Conservation (phyloP, 2,888 invertebrate species). For the Baccha elongata region DNA sequence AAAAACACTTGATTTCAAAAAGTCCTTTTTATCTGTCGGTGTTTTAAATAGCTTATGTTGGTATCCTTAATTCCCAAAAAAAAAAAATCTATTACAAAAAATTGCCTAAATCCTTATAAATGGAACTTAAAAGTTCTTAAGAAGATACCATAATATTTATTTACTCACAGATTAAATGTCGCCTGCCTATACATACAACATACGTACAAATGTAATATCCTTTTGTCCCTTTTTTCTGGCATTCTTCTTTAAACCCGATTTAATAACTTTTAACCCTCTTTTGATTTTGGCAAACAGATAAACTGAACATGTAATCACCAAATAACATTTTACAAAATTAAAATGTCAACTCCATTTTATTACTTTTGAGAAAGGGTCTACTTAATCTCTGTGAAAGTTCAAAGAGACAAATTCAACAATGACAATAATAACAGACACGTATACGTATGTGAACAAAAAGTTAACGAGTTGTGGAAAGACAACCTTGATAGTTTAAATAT, state of each 20-base stretch:
- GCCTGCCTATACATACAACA: too few species aligned
- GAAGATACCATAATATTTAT: too few species aligned
- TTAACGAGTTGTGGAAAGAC: background rate
- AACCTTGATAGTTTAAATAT: background rate
- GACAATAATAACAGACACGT: background rate
- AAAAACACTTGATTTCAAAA: too few species aligned
- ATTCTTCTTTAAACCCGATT: background rate
- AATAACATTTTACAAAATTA: slow-evolving; percentile 45
- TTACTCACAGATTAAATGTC: too few species aligned
- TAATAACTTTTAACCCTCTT: slow-evolving; percentile 54
- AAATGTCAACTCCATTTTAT: slow-evolving; percentile 60
- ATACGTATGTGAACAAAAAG: too few species aligned
- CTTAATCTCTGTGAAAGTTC: background rate
- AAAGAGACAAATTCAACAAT: background rate
- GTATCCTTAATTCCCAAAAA: too few species aligned
- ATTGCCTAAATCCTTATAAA: too few species aligned
- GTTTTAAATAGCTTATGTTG: too few species aligned
- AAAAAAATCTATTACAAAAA: too few species aligned
- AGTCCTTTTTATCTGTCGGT: too few species aligned
- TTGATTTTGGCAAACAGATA: slow-evolving; percentile 53
- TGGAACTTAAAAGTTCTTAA: too few species aligned
- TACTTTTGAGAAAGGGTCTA: background rate
- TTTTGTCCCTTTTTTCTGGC: slow-evolving; percentile 3
- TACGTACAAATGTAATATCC: too few species aligned
- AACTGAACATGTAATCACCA: slow-evolving; percentile 42